Evolutionary conservation across 2,888 invertebrate genomes (phyloP).

Genomic region (Hypsopygia costalis): DNA sequence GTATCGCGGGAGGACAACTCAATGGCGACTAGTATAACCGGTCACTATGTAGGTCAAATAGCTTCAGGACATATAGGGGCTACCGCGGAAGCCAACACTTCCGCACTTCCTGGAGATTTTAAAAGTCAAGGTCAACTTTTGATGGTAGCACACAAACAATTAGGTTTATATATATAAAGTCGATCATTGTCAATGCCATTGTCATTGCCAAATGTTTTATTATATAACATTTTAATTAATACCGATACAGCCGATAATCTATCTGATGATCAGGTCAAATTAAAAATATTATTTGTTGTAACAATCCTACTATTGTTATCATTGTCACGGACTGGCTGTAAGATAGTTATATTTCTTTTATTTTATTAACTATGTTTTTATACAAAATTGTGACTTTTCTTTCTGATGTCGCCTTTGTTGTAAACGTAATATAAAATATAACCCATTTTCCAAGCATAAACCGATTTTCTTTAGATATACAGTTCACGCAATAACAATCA

Average conservation of each 20-base stretch:
- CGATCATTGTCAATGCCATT: conserved; percentile 3
- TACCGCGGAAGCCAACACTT: conserved; percentile 38
- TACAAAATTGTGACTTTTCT: no score
- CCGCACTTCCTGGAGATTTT: conserved; percentile 52
- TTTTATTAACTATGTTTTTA: no score
- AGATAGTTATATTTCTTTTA: no score
- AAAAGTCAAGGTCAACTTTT: conserved; percentile 39
- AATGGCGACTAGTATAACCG: conserved; percentile 40
- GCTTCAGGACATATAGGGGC: conserved; percentile 24
- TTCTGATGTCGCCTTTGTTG: no score
- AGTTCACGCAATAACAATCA: no score
- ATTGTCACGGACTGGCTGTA: no score
- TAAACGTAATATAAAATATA: no score
- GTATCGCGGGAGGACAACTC: conserved; percentile 32
- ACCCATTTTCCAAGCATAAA: no score
- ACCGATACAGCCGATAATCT: neutral
- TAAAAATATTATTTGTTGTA: no score
- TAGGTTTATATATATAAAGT: conserved; percentile 1
- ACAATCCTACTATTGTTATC: no score
- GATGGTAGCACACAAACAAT: conserved; percentile 20
- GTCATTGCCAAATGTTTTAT: neutral
- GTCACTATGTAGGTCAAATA: conserved; percentile 29
- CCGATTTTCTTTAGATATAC: no score
- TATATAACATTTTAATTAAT: neutral
- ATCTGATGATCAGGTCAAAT: no score